Evolutionary conservation across 2,888 invertebrate genomes (phyloP).

Genomic region (Meandrusa payeni): DNA sequence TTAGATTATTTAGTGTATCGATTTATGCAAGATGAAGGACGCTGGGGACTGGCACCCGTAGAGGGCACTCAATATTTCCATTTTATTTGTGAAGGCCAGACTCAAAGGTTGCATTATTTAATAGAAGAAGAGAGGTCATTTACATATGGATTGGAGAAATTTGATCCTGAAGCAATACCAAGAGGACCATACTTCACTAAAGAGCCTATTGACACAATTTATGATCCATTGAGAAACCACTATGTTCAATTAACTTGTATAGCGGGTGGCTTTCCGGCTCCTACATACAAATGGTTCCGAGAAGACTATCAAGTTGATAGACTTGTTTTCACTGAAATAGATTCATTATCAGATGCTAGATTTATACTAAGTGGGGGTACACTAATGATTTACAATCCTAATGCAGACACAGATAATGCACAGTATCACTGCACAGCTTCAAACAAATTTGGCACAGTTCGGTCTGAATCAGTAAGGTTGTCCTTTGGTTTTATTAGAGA

Average conservation of each 20-base stretch:
- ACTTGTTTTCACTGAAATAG: conserved; percentile 85
- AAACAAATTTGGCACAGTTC: conserved; percentile 93
- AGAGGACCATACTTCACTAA: conserved; percentile 93
- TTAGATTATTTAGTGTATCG: conserved; percentile 90
- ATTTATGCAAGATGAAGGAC: conserved; percentile 85
- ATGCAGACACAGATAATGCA: conserved; percentile 90
- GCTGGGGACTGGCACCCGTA: conserved; percentile 92
- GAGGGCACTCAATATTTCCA: conserved; percentile 88
- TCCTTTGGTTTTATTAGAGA: conserved; percentile 95
- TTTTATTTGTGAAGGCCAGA: conserved; percentile 94
- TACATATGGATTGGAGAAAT: conserved; percentile 92
- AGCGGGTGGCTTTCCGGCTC: conserved; percentile 93
- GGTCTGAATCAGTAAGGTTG: conserved; percentile 92
- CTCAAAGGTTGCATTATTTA: conserved; percentile 85
- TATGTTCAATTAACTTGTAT: conserved; percentile 90
- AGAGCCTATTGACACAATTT: conserved; percentile 91
- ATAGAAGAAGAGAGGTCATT: conserved; percentile 88
- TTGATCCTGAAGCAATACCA: conserved; percentile 90
- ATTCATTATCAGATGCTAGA: conserved; percentile 87
- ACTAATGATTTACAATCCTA: conserved; percentile 92
- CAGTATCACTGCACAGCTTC: conserved; percentile 94
- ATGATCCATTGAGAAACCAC: conserved; percentile 89
- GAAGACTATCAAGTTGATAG: conserved; percentile 92
- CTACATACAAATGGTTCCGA: conserved; percentile 93
- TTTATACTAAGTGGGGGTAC: conserved; percentile 95